phyloP scores from a whole-genome alignment of 2,888 invertebrate species.

The Dexiosoma caninum region DNA sequence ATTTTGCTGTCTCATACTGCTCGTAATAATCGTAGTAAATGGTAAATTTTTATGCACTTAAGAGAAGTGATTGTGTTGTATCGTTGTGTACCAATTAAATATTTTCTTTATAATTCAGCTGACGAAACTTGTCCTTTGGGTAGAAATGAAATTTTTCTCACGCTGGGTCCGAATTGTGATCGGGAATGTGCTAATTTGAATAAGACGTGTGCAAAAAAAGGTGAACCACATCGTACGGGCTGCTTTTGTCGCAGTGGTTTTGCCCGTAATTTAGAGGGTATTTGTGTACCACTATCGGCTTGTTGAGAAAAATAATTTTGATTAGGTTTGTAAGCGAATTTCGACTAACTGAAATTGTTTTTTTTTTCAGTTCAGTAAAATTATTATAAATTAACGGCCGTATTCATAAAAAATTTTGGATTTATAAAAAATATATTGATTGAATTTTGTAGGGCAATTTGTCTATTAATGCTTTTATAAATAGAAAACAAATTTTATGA shows the following conservation, averaged over 20 bases:
- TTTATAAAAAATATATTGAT: too few relatives aligned
- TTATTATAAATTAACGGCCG: too few relatives aligned
- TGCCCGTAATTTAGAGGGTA: slow-evolving; percentile 36
- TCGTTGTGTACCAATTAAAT: not conserved
- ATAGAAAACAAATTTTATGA: too few relatives aligned
- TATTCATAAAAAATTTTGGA: too few relatives aligned
- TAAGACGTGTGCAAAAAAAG: slow-evolving; percentile 46
- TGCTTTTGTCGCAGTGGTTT: slow-evolving; percentile 59
- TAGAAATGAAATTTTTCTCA: slow-evolving; percentile 58
- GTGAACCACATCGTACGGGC: slow-evolving; percentile 53
- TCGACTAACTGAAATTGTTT: too few relatives aligned
- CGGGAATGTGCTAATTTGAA: slow-evolving; percentile 46
- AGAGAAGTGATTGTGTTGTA: too few relatives aligned
- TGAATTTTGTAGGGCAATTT: too few relatives aligned
- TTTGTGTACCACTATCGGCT: slow-evolving; percentile 39
- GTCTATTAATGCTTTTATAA: too few relatives aligned
- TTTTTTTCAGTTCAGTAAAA: too few relatives aligned
- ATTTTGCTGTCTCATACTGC: slow-evolving; percentile 1
- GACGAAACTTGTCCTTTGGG: slow-evolving; percentile 49
- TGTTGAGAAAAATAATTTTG: too few relatives aligned
- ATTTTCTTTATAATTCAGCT: not conserved
- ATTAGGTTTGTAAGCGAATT: too few relatives aligned
- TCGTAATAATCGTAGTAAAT: not conserved
- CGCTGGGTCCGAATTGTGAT: slow-evolving; percentile 62
- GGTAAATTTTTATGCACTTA: too few relatives aligned